These are phyloP conservation scores for Elaeidobius kamerunicus DNA, from an alignment of 2,888 invertebrate species.

Conservation along the genomic window DNA sequence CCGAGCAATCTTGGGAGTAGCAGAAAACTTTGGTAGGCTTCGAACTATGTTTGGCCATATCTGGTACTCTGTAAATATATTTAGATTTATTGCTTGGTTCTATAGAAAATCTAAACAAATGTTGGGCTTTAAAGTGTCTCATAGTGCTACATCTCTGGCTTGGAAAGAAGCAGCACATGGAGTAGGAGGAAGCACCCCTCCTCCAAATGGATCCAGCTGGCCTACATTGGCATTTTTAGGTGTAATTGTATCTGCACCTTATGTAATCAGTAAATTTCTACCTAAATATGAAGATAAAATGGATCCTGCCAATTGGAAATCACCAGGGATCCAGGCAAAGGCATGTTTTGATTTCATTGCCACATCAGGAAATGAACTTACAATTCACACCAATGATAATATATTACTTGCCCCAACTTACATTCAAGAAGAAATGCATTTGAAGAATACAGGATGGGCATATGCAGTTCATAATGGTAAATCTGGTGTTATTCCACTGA, in stretches of 20 bases:
- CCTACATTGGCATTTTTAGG: conserved; percentile 87
- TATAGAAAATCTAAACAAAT: conserved; percentile 70
- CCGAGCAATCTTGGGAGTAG: conserved; percentile 86
- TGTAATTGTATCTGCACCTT: conserved; percentile 87
- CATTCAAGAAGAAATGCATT: conserved; percentile 64
- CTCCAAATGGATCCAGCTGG: conserved; percentile 63
- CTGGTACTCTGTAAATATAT: conserved; percentile 82
- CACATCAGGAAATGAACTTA: conserved; percentile 70
- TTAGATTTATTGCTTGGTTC: conserved; percentile 77
- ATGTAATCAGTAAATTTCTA: conserved; percentile 81
- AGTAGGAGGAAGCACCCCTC: conserved; percentile 36
- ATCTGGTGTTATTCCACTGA: conserved; percentile 64
- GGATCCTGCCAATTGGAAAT: conserved; percentile 68
- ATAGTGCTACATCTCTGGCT: conserved; percentile 41
- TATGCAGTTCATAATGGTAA: conserved; percentile 59
- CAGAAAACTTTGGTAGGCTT: conserved; percentile 88
- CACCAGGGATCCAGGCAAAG: conserved; percentile 60
- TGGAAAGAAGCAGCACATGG: conserved; percentile 48
- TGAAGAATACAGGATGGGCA: conserved; percentile 68
- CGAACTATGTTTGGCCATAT: conserved; percentile 81
- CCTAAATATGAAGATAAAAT: conserved; percentile 57
- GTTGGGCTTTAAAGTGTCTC: conserved; percentile 57
- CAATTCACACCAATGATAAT: conserved; percentile 71
- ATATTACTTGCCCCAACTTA: conserved; percentile 80
- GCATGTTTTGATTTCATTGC: conserved; percentile 76